phyloP scores from a whole-genome alignment of 2,797 vertebrate species.

The Sebastes trivittatus region DNA sequence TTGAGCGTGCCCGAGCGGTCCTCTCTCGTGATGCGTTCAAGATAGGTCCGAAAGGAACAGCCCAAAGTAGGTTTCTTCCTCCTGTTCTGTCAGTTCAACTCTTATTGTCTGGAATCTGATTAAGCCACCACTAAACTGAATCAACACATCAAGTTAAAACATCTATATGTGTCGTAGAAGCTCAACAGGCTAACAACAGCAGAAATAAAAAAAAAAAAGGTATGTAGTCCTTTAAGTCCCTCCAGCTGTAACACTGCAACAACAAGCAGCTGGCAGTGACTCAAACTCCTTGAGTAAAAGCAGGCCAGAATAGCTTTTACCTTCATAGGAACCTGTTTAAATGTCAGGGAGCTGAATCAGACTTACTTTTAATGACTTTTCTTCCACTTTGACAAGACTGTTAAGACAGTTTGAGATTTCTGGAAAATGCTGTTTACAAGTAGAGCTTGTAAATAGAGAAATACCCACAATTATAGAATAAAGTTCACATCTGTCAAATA shows the following conservation, averaged over 20 bases:
- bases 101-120: not conserved
- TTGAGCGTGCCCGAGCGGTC: not conserved
- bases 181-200: too few species aligned
- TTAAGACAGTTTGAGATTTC: not conserved
- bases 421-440: not conserved
- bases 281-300: not conserved
- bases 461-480: not conserved
- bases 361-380: not conserved
- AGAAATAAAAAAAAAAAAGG: not conserved
- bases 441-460: not conserved
- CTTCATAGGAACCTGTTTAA: not conserved
- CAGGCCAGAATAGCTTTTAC: not conserved
- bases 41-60: not conserved
- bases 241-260: not conserved
- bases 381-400: not conserved
- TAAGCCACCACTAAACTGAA: not conserved
- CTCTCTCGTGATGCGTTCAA: conserved; percentile 32
- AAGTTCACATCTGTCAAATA: not conserved
- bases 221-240: not conserved
- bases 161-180: not conserved
- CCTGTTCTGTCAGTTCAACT: not conserved
- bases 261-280: not conserved
- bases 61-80: not conserved
- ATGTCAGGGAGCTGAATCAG: not conserved
- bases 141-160: not conserved